phyloP scores from a whole-genome alignment of 2,797 vertebrate genomes.

The Miichthys miiuy region DNA sequence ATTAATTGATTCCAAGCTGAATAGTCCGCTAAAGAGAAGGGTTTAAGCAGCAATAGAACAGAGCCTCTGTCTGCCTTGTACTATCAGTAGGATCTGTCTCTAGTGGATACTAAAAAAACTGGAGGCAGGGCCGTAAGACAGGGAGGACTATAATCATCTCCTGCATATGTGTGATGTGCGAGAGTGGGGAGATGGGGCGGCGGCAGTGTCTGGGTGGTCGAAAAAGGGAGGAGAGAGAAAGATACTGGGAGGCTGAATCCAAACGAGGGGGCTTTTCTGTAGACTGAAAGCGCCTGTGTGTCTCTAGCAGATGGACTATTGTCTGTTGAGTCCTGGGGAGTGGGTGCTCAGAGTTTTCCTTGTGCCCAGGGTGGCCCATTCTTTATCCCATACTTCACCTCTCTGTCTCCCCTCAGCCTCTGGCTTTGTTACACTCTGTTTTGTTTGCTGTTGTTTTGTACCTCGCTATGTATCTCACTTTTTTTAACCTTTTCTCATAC shows the following conservation, averaged over 20 bases:
- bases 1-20: conserved; percentile 81
- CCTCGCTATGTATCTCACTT: conserved; percentile 67
- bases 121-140: conserved; percentile 78
- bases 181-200: conserved; percentile 69
- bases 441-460: conserved; percentile 74
- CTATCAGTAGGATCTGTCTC: conserved; percentile 77
- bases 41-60: conserved; percentile 71
- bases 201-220: conserved; percentile 87
- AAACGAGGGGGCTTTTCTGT: conserved; percentile 78
- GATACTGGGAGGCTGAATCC: conserved; percentile 79
- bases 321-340: conserved; percentile 79
- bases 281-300: conserved; percentile 74
- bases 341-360: conserved; percentile 70
- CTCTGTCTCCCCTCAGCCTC: conserved; percentile 59
- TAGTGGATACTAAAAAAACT: conserved; percentile 78
- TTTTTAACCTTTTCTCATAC: conserved; percentile 67
- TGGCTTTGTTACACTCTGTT: conserved; percentile 69
- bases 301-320: conserved; percentile 88
- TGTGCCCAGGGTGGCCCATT: conserved; percentile 74
- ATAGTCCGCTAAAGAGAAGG: conserved; percentile 72
- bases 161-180: conserved; percentile 75
- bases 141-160: conserved; percentile 82
- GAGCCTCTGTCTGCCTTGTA: conserved; percentile 72
- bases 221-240: conserved; percentile 68
- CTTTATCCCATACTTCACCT: conserved; percentile 78